phyloP scores from a whole-genome alignment of 2,797 vertebrate species.

The Nannoperca obscura region DNA sequence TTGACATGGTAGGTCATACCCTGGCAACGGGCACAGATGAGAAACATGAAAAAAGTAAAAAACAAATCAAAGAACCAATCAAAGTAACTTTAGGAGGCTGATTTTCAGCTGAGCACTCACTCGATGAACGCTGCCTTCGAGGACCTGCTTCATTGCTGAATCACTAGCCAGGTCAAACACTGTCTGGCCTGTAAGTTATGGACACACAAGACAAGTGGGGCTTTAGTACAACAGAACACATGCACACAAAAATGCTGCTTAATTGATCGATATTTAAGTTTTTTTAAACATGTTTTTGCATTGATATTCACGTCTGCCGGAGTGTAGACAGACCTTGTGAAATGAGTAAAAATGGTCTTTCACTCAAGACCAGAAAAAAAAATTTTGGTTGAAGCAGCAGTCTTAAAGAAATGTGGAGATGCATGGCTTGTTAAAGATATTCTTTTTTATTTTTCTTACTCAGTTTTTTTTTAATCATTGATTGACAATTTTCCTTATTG shows the following conservation, averaged over 20 bases:
- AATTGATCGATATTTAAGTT: neutral
- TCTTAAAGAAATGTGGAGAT: neutral
- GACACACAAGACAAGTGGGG: conserved; percentile 13
- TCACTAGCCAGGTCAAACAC: conserved; percentile 91
- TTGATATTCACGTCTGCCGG: neutral
- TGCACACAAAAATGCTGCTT: neutral
- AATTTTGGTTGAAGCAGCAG: neutral
- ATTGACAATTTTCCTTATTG: neutral
- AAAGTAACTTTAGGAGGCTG: neutral
- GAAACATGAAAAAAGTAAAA: neutral
- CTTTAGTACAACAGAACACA: conserved; percentile 1
- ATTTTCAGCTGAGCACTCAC: conserved; percentile 65
- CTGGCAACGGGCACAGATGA: conserved; percentile 71
- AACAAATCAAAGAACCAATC: conserved; percentile 26
- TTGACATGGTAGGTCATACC: conserved; percentile 85
- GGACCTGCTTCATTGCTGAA: conserved; percentile 90
- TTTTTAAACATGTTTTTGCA: neutral
- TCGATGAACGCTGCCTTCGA: conserved; percentile 84
- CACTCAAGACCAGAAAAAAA: neutral
- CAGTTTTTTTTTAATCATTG: neutral
- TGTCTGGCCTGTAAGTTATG: conserved; percentile 88
- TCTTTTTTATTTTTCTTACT: neutral
- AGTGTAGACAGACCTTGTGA: neutral
- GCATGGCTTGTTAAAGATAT: neutral
- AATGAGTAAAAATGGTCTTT: neutral